Conservation (phyloP, 2,113 vertebrate genomes). For the Enhydra lutris region DNA sequence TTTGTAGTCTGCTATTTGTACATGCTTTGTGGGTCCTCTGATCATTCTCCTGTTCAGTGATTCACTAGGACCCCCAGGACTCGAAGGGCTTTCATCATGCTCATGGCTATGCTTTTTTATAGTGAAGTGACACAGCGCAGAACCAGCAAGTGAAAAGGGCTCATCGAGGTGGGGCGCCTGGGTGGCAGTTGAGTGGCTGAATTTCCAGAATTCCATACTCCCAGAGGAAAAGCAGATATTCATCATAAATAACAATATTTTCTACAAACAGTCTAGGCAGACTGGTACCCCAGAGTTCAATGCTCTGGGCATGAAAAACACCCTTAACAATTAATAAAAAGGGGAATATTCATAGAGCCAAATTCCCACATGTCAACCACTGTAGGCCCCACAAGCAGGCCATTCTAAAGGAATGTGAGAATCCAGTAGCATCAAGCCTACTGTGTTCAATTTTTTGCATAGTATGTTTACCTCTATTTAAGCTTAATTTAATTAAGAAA, state of each 20-base stretch:
- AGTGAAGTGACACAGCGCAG: background rate
- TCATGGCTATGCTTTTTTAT: background rate
- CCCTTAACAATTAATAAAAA: background rate
- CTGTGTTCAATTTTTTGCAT: background rate
- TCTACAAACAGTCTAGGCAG: background rate
- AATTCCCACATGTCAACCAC: background rate
- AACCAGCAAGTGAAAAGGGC: background rate
- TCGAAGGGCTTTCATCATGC: background rate
- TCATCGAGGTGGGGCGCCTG: background rate
- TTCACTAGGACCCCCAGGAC: background rate
- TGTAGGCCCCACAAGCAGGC: background rate
- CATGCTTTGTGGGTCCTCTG: background rate
- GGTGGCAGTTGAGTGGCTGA: too few species aligned
- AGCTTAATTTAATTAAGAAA: background rate
- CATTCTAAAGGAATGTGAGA: background rate
- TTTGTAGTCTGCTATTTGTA: background rate
- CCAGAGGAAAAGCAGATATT: background rate
- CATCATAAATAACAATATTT: background rate
- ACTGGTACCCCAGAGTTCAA: background rate
- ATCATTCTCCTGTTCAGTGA: background rate
- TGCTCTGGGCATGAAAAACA: background rate
- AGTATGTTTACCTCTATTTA: background rate
- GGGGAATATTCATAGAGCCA: background rate
- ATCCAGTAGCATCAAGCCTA: background rate
- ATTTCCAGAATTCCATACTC: background rate